Conservation (phyloP, 35 echinoderm and acorn worm genomes). For the Apostichopus japonicus region DNA sequence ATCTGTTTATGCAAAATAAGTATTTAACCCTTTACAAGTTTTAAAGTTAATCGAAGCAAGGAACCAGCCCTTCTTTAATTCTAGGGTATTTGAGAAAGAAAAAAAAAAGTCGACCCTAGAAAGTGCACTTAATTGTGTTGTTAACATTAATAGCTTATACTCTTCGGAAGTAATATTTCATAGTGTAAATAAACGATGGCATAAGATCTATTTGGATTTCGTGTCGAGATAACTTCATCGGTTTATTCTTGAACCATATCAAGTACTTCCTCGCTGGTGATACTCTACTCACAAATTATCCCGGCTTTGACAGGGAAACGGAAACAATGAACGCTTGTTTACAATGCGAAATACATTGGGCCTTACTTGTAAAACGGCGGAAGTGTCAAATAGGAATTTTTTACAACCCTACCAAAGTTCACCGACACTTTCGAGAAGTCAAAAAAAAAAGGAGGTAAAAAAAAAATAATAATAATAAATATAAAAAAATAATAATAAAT, state of each 20-base stretch:
- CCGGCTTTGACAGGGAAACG: background rate
- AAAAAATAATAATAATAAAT: no score
- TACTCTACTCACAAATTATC: background rate
- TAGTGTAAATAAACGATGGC: background rate
- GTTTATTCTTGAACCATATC: background rate
- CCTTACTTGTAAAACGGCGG: background rate
- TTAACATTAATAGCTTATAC: background rate
- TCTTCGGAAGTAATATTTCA: slow-evolving; percentile 5
- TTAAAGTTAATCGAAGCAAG: no score
- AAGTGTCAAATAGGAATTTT: slow-evolving; percentile 3
- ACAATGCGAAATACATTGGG: background rate
- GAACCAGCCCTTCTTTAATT: no score
- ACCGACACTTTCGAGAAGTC: background rate
- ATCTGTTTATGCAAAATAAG: no score
- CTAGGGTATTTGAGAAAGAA: no score
- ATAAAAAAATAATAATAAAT: no score
- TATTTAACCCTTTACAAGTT: no score
- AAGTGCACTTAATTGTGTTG: slow-evolving; percentile 9
- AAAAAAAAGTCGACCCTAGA: background rate
- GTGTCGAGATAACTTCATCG: background rate
- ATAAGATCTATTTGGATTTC: slow-evolving; percentile 17
- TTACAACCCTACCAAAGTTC: background rate
- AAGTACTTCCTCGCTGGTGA: background rate
- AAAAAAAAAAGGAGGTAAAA: no score
- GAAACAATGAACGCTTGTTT: background rate